Evolutionary conservation across 2,888 invertebrate species (phyloP).

Genomic region (Vandiemenella viatica): DNA sequence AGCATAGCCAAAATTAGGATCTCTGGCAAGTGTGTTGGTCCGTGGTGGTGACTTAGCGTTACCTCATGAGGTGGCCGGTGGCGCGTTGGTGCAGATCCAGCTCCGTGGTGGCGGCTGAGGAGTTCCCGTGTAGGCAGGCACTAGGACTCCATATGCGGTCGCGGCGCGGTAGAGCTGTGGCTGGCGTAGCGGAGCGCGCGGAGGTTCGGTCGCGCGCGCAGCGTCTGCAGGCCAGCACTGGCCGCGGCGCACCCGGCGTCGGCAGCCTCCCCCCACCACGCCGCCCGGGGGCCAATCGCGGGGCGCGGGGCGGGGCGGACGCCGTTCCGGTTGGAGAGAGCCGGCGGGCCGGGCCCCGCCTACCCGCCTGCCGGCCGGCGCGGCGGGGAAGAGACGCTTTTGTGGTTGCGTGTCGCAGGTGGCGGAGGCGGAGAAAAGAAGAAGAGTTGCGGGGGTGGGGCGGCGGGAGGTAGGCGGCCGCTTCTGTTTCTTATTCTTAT

Average conservation of each 20-base stretch:
- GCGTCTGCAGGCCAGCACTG: not conserved
- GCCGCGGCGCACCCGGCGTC: not conserved
- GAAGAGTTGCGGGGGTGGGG: conserved; percentile 1
- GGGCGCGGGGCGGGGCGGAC: not conserved
- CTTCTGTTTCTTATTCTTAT: conserved; percentile 5
- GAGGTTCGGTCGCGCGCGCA: not conserved
- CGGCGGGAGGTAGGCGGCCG: conserved; percentile 2
- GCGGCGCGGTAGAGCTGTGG: not conserved
- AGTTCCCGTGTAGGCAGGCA: too few species aligned
- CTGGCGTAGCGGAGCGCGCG: too few species aligned
- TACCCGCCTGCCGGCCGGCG: not conserved
- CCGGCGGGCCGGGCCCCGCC: too few species aligned
- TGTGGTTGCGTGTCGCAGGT: not conserved
- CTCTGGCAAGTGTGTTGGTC: too few species aligned
- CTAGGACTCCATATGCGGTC: not conserved
- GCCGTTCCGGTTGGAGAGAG: not conserved
- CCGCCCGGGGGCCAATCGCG: not conserved
- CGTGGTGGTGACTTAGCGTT: too few species aligned
- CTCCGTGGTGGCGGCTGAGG: conserved; percentile 43
- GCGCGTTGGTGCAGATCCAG: conserved; percentile 59
- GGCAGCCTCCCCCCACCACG: not conserved
- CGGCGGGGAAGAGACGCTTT: not conserved
- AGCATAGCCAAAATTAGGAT: too few species aligned
- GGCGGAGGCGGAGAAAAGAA: not conserved
- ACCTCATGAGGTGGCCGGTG: conserved; percentile 65